These are phyloP conservation scores for Limonius californicus DNA, from an alignment of 1,140 invertebrate genomes.

Conservation along the genomic window DNA sequence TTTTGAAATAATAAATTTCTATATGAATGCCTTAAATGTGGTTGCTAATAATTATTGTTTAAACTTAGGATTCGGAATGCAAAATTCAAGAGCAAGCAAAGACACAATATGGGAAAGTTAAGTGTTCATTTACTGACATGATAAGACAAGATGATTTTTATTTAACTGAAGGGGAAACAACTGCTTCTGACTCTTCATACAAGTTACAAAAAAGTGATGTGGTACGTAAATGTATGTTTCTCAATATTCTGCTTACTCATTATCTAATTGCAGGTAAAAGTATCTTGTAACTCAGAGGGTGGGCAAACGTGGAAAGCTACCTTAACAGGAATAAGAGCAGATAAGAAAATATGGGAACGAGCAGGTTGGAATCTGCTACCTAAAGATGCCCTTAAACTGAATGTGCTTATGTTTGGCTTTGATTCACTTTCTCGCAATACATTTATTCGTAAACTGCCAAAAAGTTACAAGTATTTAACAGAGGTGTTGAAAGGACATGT, in stretches of 20 bases:
- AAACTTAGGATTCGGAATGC: slow-evolving; percentile 51
- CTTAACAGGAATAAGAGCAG: slow-evolving; percentile 54
- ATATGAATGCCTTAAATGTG: too few species aligned
- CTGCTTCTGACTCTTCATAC: slow-evolving; percentile 56
- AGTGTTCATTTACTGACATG: slow-evolving; percentile 59
- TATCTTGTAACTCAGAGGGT: slow-evolving; percentile 43
- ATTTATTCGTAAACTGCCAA: slow-evolving; percentile 81
- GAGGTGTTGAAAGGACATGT: slow-evolving; percentile 58
- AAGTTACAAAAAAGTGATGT: slow-evolving; percentile 62
- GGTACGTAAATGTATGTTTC: slow-evolving; percentile 49
- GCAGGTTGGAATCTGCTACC: slow-evolving; percentile 53
- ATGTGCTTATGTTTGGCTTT: slow-evolving; percentile 86
- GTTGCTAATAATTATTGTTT: not conserved
- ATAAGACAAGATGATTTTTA: slow-evolving; percentile 57
- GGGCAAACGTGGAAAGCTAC: slow-evolving; percentile 52
- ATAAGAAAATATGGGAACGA: slow-evolving; percentile 47
- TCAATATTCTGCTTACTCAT: not conserved
- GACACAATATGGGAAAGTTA: slow-evolving; percentile 50
- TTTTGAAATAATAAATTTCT: too few species aligned
- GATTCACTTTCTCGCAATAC: slow-evolving; percentile 87
- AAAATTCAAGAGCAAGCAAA: slow-evolving; percentile 52
- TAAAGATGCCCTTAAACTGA: slow-evolving; percentile 55
- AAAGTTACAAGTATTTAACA: slow-evolving; percentile 72
- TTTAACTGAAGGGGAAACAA: slow-evolving; percentile 49
- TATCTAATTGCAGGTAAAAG: slow-evolving; percentile 25